phyloP scores from a whole-genome alignment of 2,113 vertebrate genomes.

The Hymenochirus boettgeri region DNA sequence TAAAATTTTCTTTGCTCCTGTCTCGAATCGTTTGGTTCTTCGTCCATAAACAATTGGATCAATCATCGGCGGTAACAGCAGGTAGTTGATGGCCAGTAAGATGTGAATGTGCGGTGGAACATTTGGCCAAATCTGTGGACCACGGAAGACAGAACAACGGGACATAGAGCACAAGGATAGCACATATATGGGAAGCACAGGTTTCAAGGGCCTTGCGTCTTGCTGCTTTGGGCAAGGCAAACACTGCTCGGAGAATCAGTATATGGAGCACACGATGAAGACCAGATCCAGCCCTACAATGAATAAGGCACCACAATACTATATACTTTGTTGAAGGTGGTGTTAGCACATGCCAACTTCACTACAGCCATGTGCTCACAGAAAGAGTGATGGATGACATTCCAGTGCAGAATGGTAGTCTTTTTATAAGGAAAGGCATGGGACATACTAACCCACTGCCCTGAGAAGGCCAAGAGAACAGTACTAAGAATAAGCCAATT shows the following conservation, averaged over 20 bases:
- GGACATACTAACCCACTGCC: constrained; percentile 46
- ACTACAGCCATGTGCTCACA: constrained; percentile 62
- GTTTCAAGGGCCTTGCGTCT: constrained; percentile 52
- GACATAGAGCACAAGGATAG: constrained; percentile 56
- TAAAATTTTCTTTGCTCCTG: too few species aligned
- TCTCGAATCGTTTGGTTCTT: constrained; percentile 59
- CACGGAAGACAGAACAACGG: constrained; percentile 54
- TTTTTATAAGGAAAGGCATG: constrained; percentile 53
- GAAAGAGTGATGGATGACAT: constrained; percentile 46
- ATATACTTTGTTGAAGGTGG: constrained; percentile 50
- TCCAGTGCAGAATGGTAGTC: constrained; percentile 44
- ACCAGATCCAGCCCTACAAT: constrained; percentile 54
- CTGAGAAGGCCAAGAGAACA: constrained; percentile 1
- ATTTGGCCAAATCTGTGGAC: constrained; percentile 50
- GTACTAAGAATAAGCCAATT: constrained; percentile 33
- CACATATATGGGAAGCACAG: constrained; percentile 55
- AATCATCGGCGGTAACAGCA: constrained; percentile 53
- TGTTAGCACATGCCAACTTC: constrained; percentile 54
- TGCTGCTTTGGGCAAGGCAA: constrained; percentile 46
- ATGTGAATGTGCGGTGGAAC: constrained; percentile 33
- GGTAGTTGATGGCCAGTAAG: constrained; percentile 54
- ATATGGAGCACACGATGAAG: constrained; percentile 57
- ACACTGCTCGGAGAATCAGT: constrained; percentile 53
- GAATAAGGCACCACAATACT: constrained; percentile 51
- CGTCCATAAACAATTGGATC: constrained; percentile 62